Evolutionary conservation across 2,113 vertebrate species (phyloP).

Genomic region (Mobula birostris): DNA sequence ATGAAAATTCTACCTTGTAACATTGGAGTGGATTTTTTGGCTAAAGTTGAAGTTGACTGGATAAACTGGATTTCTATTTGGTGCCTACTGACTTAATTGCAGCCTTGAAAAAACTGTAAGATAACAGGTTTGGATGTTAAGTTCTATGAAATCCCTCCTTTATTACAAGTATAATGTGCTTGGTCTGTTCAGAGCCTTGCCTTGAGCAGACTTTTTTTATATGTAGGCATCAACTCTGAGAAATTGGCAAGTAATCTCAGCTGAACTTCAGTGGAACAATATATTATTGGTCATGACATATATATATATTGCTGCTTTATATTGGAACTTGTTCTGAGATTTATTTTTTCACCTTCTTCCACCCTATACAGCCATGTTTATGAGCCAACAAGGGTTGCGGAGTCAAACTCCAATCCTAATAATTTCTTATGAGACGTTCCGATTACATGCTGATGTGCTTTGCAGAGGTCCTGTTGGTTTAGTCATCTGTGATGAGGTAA

Average conservation of each 20-base stretch:
- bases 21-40: neutral
- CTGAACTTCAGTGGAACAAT: neutral
- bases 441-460: conserved; percentile 75
- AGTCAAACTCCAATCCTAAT: conserved; percentile 84
- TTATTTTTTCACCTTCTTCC: neutral
- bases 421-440: conserved; percentile 94
- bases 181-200: neutral
- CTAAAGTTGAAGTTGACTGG: neutral
- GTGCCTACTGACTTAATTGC: neutral
- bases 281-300: neutral
- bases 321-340: neutral
- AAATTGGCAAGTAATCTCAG: neutral
- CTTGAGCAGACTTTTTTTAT: neutral
- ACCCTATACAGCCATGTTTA: conserved; percentile 66
- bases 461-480: conserved; percentile 82
- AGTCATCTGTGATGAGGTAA: conserved; percentile 92
- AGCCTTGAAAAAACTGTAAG: neutral
- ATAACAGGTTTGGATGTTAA: neutral
- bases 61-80: neutral
- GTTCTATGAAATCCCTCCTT: neutral
- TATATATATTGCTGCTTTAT: neutral
- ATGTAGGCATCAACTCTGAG: neutral
- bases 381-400: conserved; percentile 75
- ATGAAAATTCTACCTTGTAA: neutral
- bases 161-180: neutral